A percentile compares a stretch with the other conserved stretches of the same genome.
Conservation (phyloP, 1,140 invertebrate genomes). For the Limonius californicus region DNA sequence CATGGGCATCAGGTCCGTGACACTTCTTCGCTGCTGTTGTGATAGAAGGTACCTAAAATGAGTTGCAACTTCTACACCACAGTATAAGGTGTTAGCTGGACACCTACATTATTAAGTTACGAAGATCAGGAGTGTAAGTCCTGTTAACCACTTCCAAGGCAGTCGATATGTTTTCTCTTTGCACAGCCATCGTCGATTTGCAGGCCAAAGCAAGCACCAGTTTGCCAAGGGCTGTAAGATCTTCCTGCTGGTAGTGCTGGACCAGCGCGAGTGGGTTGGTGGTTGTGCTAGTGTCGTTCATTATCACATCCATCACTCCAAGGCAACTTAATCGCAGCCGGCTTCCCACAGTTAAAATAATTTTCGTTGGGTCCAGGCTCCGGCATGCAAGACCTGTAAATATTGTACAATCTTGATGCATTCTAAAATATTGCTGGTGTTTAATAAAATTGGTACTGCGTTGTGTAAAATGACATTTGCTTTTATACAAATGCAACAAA, state of each 20-base stretch:
- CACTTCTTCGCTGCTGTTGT: slow-evolving; percentile 66
- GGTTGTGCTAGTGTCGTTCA: slow-evolving; percentile 60
- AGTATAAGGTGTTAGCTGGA: too few species aligned
- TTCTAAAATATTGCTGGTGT: too few species aligned
- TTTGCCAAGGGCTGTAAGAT: slow-evolving; percentile 87
- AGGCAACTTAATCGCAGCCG: slow-evolving; percentile 76
- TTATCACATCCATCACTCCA: slow-evolving; percentile 80
- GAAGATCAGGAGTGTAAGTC: slow-evolving; percentile 87
- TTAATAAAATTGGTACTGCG: too few species aligned
- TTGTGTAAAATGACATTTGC: too few species aligned
- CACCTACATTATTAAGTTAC: slow-evolving; percentile 88
- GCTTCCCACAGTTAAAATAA: slow-evolving; percentile 71
- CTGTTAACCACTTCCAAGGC: slow-evolving; percentile 86
- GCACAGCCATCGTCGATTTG: slow-evolving; percentile 81
- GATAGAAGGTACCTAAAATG: slow-evolving; percentile 71
- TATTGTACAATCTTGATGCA: too few species aligned
- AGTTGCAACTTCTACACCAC: too few species aligned
- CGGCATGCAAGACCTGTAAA: slow-evolving; percentile 50
- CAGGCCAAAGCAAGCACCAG: slow-evolving; percentile 88
- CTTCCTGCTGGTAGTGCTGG: slow-evolving; percentile 87
- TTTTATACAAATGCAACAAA: too few species aligned
- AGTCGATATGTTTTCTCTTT: slow-evolving; percentile 77
- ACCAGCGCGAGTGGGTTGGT: slow-evolving; percentile 64
- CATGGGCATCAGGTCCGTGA: slow-evolving; percentile 98
- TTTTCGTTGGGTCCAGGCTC: slow-evolving; percentile 87